A percentile compares a stretch with the other conserved stretches of the same genome.
Conservation (phyloP, 1,140 invertebrate species). For the Eriosoma lanigerum region DNA sequence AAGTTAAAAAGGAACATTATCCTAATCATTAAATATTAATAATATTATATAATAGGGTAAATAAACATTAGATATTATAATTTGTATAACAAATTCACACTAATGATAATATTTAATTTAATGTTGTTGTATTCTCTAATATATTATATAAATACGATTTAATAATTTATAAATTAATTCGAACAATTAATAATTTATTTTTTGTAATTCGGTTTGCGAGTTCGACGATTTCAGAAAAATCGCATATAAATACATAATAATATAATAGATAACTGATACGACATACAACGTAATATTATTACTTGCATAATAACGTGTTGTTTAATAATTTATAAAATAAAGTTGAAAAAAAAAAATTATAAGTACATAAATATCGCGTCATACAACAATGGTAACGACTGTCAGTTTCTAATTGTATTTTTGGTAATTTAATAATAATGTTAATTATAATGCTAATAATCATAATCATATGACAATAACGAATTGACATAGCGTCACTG, state of each 20-base stretch:
- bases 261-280: too few relatives aligned
- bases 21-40: slow-evolving; percentile 9
- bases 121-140: too few relatives aligned
- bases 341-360: background rate
- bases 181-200: slow-evolving; percentile 2
- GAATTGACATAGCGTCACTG: too few relatives aligned
- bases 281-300: too few relatives aligned
- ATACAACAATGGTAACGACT: slow-evolving; percentile 21
- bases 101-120: background rate
- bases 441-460: background rate
- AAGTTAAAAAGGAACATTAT: slow-evolving; percentile 32
- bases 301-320: background rate
- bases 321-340: slow-evolving; percentile 3
- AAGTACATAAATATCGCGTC: slow-evolving; percentile 12
- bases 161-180: background rate
- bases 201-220: background rate
- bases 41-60: background rate
- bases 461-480: background rate
- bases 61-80: background rate
- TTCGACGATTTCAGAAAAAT: background rate
- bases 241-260: background rate
- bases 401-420: slow-evolving; percentile 7
- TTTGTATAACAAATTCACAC: background rate
- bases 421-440: slow-evolving; percentile 20
- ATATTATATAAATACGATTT: too few relatives aligned